phyloP scores from a whole-genome alignment of 1,140 invertebrate species.

The Olivierus martensii region DNA sequence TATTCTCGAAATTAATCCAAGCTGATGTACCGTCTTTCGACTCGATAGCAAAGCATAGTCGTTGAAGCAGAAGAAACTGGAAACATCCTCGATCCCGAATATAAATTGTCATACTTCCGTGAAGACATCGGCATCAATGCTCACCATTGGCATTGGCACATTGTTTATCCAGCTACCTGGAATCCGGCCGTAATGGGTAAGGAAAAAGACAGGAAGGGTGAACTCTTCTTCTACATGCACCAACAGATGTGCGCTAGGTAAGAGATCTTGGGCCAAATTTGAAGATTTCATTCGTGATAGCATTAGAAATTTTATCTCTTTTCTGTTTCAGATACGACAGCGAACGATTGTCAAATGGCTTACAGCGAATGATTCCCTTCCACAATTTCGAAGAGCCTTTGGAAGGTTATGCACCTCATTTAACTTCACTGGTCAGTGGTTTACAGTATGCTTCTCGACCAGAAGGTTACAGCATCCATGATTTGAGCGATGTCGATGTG shows the following conservation, averaged over 20 bases:
- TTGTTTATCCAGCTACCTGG: slow-evolving; percentile 37
- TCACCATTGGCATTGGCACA: slow-evolving; percentile 44
- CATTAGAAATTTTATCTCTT: background rate
- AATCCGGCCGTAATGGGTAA: slow-evolving; percentile 25
- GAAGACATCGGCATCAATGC: slow-evolving; percentile 55
- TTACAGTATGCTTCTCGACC: slow-evolving; percentile 44
- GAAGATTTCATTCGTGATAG: too few relatives aligned
- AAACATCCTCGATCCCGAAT: slow-evolving; percentile 25
- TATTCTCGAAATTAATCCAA: too few relatives aligned
- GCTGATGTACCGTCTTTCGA: too few relatives aligned
- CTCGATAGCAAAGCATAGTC: background rate
- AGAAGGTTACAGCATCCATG: slow-evolving; percentile 32
- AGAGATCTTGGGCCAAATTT: too few relatives aligned
- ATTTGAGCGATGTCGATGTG: slow-evolving; percentile 25
- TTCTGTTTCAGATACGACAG: slow-evolving; percentile 6
- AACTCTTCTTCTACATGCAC: slow-evolving; percentile 60
- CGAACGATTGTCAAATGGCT: slow-evolving; percentile 10
- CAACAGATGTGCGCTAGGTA: slow-evolving; percentile 47
- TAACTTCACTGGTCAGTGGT: slow-evolving; percentile 43
- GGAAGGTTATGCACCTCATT: slow-evolving; percentile 46
- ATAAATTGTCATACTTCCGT: slow-evolving; percentile 45
- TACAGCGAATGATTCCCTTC: slow-evolving; percentile 13
- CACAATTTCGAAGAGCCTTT: slow-evolving; percentile 15
- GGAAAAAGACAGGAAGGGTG: slow-evolving; percentile 49
- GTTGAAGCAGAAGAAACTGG: slow-evolving; percentile 11